Evolutionary conservation across 2,797 vertebrate genomes (phyloP), one percentile per base, ranked within the genome.

Genomic region (Linurgus olivaceus): DNA sequence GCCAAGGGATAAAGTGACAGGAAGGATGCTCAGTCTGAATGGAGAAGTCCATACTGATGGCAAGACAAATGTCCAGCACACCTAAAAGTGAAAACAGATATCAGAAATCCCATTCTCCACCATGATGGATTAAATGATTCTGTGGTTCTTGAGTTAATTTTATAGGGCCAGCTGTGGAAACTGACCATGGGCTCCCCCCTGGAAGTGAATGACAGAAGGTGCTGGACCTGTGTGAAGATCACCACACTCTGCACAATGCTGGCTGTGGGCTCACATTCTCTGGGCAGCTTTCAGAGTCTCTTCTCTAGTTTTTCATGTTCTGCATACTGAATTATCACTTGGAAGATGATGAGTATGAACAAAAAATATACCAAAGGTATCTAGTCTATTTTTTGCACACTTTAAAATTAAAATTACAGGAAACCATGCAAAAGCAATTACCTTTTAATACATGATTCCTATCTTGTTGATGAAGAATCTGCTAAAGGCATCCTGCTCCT

Each of bases 121-220:
- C 0, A 0, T 17, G 19, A 74, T 28, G 33, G 35, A 54, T 57
- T 24, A 68, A 23, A 33, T 0, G 0, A 45, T 70, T 50, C 38
- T 57, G 24, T 62, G 37, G 16, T 73, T 54, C 4, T 23, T 47
- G 11, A 61, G 26, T 28, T 70, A 29, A 55, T 71, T 85, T 93
- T 52, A 26, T 35, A n/a, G 31, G 52, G 14, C 11, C 35, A 62
- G 28, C 11, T 68, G 31, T 70, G 47, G 76, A 89, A 89, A 76
- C n/a, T 37, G 3, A 23, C 11, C 8, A 4, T 11, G 51, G 26
- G 7, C 11, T 86, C 80, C 13, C 9, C 35, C 9, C 23, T 7
- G 6, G 40, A 74, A 67, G 7, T 16, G 48, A 78, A 52, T 29
- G 37, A 52, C 25, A 57, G 12, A 20, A 23, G 42, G 35, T n/a